Percentiles rank a stretch among this genome's conserved stretches.
These are phyloP conservation scores for Drosophila rhopaloa DNA, from an alignment of 1,140 invertebrate species.

Conservation along the genomic window DNA sequence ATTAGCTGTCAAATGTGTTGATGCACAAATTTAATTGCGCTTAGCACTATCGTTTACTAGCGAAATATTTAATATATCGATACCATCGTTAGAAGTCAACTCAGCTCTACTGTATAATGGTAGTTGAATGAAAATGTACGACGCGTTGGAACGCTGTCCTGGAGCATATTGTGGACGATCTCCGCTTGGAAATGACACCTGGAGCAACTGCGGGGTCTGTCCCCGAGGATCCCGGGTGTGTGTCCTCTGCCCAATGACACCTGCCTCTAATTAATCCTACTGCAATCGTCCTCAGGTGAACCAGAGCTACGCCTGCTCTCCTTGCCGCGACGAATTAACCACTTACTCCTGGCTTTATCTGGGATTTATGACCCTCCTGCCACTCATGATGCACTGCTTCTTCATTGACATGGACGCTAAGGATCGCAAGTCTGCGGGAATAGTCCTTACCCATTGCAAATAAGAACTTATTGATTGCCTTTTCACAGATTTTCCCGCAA, in stretches of 20 bases:
- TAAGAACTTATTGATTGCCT: background rate
- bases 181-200: constrained; percentile 88
- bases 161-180: constrained; percentile 94
- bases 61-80: too few species aligned
- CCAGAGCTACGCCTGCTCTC: constrained; percentile 87
- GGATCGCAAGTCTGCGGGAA: constrained; percentile 87
- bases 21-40: too few species aligned
- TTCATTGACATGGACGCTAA: constrained; percentile 94
- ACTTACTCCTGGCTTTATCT: constrained; percentile 98
- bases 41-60: too few species aligned
- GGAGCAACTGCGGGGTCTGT: constrained; percentile 93
- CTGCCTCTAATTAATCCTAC: background rate
- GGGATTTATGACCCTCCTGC: constrained; percentile 95
- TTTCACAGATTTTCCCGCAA: constrained; percentile 88
- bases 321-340: constrained; percentile 90
- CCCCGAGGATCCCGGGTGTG: constrained; percentile 90
- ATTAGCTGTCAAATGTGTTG: too few species aligned
- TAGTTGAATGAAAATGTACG: constrained; percentile 45
- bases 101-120: too few species aligned
- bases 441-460: too few species aligned
- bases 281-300: constrained; percentile 83
- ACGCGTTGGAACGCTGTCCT: constrained; percentile 87
- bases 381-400: constrained; percentile 95
- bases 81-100: too few species aligned
- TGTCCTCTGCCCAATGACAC: background rate